Base-by-base conservation (phyloP, 1,140 invertebrate species). In the Formica selysi region DNA sequence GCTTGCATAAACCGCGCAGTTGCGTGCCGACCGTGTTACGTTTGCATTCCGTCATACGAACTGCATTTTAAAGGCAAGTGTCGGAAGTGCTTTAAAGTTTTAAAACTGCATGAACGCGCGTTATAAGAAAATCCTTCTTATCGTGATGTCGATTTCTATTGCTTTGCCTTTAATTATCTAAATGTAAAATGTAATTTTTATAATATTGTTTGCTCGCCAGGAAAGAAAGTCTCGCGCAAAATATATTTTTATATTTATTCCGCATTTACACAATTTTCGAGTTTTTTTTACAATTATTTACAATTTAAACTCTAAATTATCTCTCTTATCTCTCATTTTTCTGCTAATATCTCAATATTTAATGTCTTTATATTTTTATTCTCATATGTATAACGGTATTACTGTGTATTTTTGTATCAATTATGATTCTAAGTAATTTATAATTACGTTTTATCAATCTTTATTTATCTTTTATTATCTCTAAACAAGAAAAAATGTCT, bases 141-240 rank as follows among this genome's bases (percentile, higher is more conserved):
- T 79, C 29, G 1, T 29, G 6, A 22, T 11, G 41, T 13, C 19
- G n/a, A 10, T 16, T 65, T 65, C 57, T 78, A 44, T 19, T 64
- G 41, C 19, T n/a, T 79, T 36, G 32, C 13, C 22, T 79, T 79
- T 26, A 67, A 51, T 32, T 51, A 51, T 51, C 32, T 48, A 4
- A 65, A 78, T 64, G 36, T 38, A 36, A 38, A 32, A 65, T 36
- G 41, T 44, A 48, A 78, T 78, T 78, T 76, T 38, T 22, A 22
- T 61, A n/a, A 78, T 13, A 11, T 51, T 61, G 57, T 29, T 78
- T 78, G 54, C 36, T 44, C n/a, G 38, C 8, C 32, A 10, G n/a
- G n/a, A 26, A 16, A 51, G 11, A 13, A 65, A 65, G 8, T n/a
- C n/a, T 19, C 32, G 8, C 4, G 64, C 10, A 22, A 67, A 19